Evolutionary conservation across 2,113 vertebrate species (phyloP).

Genomic region (Entosphenus tridentatus): DNA sequence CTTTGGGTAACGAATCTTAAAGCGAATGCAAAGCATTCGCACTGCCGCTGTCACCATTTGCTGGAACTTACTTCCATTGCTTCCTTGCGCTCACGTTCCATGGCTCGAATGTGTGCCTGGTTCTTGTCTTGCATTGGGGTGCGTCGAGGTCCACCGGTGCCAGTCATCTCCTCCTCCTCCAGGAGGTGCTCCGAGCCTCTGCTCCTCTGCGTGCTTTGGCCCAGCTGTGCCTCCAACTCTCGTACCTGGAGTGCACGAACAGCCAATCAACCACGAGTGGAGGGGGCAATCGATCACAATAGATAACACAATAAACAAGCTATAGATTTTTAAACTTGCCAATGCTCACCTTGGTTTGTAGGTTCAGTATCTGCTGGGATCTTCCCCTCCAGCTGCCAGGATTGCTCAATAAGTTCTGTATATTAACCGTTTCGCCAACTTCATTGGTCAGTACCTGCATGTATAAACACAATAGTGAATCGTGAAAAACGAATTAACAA

Average conservation of each 20-base stretch:
- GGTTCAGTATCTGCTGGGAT: conserved; percentile 59
- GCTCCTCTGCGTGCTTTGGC: conserved; percentile 19
- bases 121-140: conserved; percentile 35
- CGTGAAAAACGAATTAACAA: neutral
- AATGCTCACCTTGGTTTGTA: conserved; percentile 48
- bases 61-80: conserved; percentile 32
- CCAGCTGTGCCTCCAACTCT: conserved; percentile 53
- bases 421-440: conserved; percentile 51
- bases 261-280: neutral
- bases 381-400: conserved; percentile 54
- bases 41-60: too few species aligned
- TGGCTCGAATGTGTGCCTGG: conserved; percentile 33
- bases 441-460: conserved; percentile 48
- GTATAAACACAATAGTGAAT: conserved; percentile 11
- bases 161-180: conserved; percentile 19
- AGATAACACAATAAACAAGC: neutral
- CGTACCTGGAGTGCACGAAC: conserved; percentile 27
- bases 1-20: too few species aligned
- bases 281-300: neutral
- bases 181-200: conserved; percentile 14
- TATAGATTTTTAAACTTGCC: neutral
- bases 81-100: conserved; percentile 55
- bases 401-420: conserved; percentile 35
- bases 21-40: too few species aligned
- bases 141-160: conserved; percentile 19